A percentile compares a stretch with the other conserved stretches of the same genome.
These are phyloP conservation scores for Perdix hodgsoniae DNA, from an alignment of 2,797 vertebrate species.

Conservation along the genomic window DNA sequence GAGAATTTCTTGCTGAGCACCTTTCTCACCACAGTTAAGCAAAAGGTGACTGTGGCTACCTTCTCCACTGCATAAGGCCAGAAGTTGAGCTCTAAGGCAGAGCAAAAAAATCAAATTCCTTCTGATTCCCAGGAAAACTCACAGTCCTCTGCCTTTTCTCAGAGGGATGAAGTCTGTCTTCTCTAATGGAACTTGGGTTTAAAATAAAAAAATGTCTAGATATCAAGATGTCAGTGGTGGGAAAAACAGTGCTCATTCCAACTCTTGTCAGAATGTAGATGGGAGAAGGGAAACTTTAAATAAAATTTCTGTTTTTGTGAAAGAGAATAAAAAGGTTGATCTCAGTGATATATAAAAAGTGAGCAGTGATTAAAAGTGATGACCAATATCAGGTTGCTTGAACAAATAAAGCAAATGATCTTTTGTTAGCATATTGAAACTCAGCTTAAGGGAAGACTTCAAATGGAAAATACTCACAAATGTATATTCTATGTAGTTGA, in stretches of 20 bases:
- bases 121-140: neutral
- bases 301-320: neutral
- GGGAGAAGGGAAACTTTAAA: neutral
- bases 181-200: neutral
- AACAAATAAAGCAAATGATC: neutral
- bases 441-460: neutral
- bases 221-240: neutral
- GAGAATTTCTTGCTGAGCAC: neutral
- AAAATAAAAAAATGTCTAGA: constrained; percentile 20
- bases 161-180: neutral
- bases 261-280: neutral
- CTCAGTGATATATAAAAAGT: neutral
- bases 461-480: neutral
- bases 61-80: neutral
- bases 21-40: neutral
- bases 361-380: neutral
- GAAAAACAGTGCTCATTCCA: neutral
- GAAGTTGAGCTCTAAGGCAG: neutral
- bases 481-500: neutral
- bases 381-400: neutral
- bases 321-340: neutral
- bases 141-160: neutral
- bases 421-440: neutral
- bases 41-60: neutral
- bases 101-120: constrained; percentile 6